Evolutionary conservation across 53 echinoderm and acorn worm species (phyloP).

Genomic region (Stichopus horrens): DNA sequence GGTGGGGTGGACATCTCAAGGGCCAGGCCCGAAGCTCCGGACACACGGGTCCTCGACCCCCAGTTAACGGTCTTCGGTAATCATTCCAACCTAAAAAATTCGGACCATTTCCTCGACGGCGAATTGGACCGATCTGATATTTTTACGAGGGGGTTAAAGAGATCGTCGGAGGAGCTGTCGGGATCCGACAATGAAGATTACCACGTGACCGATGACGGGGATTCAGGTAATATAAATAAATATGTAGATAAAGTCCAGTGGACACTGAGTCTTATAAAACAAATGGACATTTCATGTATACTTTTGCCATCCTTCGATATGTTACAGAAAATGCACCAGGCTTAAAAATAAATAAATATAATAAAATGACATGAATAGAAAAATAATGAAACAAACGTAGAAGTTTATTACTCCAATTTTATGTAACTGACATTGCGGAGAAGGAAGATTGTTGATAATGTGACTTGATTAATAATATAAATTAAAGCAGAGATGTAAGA

Average conservation of each 20-base stretch:
- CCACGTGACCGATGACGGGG: background rate
- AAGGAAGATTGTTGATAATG: too few species aligned
- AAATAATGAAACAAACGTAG: too few species aligned
- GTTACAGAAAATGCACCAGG: too few species aligned
- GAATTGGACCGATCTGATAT: conserved; percentile 14
- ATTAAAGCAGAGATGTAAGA: too few species aligned
- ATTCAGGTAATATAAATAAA: conserved; percentile 10
- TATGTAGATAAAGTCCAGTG: background rate
- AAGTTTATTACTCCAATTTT: too few species aligned
- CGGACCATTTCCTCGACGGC: conserved; percentile 19
- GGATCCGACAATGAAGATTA: conserved; percentile 33
- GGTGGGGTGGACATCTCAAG: background rate
- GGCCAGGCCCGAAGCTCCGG: background rate
- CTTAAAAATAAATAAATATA: too few species aligned
- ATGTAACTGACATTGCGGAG: too few species aligned
- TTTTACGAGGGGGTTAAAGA: conserved; percentile 28
- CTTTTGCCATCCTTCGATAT: too few species aligned
- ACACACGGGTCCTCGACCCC: background rate
- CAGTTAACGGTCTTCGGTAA: conserved; percentile 1
- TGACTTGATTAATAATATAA: too few species aligned
- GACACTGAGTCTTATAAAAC: too few species aligned
- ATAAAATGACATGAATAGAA: too few species aligned
- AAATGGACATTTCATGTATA: too few species aligned
- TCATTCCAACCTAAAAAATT: conserved; percentile 16
- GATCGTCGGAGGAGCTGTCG: conserved; percentile 12